Evolutionary conservation across 2,113 vertebrate genomes (phyloP).

Genomic region (Oreochromis spilurus): DNA sequence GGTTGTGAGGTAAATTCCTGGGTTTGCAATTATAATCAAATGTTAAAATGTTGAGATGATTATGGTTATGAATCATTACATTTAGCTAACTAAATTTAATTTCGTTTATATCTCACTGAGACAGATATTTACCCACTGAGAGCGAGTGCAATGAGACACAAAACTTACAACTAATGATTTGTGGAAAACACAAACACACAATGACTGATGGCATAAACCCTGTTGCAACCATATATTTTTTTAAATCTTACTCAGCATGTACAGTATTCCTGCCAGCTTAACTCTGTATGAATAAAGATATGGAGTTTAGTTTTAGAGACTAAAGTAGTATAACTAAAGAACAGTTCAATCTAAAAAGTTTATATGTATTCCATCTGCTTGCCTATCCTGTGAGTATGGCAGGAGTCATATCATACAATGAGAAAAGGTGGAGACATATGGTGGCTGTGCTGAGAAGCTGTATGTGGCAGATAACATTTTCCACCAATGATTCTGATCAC

Average conservation of each 20-base stretch:
- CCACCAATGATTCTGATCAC: conserved; percentile 36
- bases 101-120: not conserved
- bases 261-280: not conserved
- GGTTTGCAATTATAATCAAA: not conserved
- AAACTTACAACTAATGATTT: not conserved
- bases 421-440: conserved; percentile 52
- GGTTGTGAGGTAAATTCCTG: not conserved
- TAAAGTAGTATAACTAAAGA: not conserved
- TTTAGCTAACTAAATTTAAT: not conserved
- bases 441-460: conserved; percentile 38
- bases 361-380: not conserved
- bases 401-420: not conserved
- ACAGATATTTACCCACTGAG: not conserved
- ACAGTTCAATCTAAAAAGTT: not conserved
- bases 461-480: conserved; percentile 63
- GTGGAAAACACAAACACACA: not conserved
- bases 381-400: not conserved
- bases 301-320: not conserved
- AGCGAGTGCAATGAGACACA: not conserved
- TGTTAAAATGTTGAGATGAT: not conserved
- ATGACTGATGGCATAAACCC: not conserved
- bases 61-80: not conserved
- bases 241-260: accelerated
- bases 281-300: not conserved
- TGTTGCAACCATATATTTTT: not conserved